Evolutionary conservation across 2,888 invertebrate species (phyloP).

Genomic region (Coelogynopora nodosa): DNA sequence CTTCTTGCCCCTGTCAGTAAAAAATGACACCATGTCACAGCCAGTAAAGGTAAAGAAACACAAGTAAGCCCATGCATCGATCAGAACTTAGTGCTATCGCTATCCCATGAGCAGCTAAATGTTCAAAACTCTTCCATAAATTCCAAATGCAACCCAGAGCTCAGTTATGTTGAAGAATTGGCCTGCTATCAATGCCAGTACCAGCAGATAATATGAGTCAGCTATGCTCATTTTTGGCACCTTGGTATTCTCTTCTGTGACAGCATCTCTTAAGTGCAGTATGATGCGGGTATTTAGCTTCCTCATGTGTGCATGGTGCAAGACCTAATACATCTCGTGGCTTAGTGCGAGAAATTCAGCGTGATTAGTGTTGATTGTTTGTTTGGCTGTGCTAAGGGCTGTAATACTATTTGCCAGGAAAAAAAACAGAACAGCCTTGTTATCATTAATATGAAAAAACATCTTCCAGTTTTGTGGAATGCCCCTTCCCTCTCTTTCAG

Average conservation of each 20-base stretch:
- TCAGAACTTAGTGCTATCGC: background rate
- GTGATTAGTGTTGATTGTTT: background rate
- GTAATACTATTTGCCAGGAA: background rate
- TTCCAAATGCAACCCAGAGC: background rate
- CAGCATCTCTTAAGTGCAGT: background rate
- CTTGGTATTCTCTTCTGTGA: background rate
- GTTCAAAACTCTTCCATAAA: background rate
- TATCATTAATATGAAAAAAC: background rate
- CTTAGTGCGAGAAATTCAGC: background rate
- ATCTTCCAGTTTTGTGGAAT: background rate
- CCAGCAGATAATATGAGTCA: background rate
- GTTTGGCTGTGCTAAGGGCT: background rate
- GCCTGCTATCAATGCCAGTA: background rate
- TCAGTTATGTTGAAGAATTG: background rate
- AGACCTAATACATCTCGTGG: background rate
- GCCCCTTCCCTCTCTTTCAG: background rate
- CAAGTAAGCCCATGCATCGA: background rate
- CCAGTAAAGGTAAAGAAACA: background rate
- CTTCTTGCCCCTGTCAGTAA: background rate
- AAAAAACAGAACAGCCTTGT: background rate
- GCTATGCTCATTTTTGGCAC: too few relatives aligned
- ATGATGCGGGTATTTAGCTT: background rate
- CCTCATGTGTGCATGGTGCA: background rate
- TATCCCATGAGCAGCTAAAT: background rate
- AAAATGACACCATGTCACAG: background rate